Conservation (phyloP, 2,797 vertebrate species). For the Coregonus sp. region DNA sequence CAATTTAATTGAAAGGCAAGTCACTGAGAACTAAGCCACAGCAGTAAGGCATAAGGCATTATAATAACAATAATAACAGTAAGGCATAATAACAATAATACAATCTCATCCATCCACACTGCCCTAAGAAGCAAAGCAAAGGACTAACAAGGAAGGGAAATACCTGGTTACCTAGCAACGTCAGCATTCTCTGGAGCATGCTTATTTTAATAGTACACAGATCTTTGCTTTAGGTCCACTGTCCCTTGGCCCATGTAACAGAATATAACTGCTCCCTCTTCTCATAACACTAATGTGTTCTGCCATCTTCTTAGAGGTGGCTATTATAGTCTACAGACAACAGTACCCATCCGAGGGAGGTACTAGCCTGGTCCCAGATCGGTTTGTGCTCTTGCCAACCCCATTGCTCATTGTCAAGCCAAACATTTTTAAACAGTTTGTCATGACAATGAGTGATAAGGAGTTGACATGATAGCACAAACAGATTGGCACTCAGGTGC, state of each 20-base stretch:
- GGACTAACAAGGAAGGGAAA: conserved; percentile 1
- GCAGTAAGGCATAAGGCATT: conserved; percentile 2
- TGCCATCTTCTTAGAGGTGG: conserved; percentile 2
- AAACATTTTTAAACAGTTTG: not conserved
- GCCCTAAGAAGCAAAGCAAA: conserved; percentile 3
- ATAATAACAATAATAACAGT: not conserved
- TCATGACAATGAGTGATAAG: no score
- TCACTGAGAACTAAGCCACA: conserved; percentile 29
- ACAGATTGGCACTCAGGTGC: not conserved
- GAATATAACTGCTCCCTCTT: conserved; percentile 11
- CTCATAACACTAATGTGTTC: not conserved
- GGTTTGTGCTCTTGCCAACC: not conserved
- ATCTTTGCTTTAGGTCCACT: not conserved
- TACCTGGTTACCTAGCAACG: not conserved
- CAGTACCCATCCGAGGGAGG: not conserved
- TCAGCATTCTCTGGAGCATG: not conserved
- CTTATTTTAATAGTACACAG: not conserved
- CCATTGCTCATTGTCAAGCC: not conserved
- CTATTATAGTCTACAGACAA: not conserved
- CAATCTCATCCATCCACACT: conserved; percentile 17
- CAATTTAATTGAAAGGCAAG: conserved; percentile 37
- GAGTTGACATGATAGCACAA: not conserved
- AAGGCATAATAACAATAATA: conserved; percentile 28
- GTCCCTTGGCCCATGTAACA: conserved; percentile 12
- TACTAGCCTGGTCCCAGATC: not conserved